phyloP scores from a whole-genome alignment of 1,140 invertebrate genomes.

The Neotoxoptera formosana region DNA sequence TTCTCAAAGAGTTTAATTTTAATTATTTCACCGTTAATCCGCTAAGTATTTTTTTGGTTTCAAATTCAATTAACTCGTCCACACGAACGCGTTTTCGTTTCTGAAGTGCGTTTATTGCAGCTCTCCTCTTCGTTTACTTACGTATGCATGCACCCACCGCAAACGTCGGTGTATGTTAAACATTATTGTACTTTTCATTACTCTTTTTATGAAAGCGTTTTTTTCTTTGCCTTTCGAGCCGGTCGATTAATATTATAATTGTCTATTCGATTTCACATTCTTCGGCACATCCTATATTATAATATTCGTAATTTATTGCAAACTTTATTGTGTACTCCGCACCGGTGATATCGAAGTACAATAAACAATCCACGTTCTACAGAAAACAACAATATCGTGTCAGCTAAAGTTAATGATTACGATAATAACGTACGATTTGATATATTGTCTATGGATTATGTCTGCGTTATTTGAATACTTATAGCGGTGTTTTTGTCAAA shows the following conservation, averaged over 20 bases:
- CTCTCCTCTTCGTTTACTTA: not conserved
- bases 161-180: not conserved
- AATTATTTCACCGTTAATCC: not conserved
- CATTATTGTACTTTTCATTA: not conserved
- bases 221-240: not conserved
- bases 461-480: constrained; percentile 1
- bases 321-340: not conserved
- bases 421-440: not conserved
- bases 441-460: not conserved
- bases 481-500: not conserved
- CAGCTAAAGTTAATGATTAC: not conserved
- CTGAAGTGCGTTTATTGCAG: not conserved
- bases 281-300: not conserved
- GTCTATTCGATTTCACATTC: constrained; percentile 3
- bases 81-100: not conserved
- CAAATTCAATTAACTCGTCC: not conserved
- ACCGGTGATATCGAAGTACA: not conserved
- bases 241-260: constrained; percentile 2
- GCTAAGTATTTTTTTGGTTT: not conserved
- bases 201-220: not conserved
- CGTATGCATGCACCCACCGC: not conserved
- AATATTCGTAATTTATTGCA: constrained; percentile 1
- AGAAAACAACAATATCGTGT: constrained; percentile 1
- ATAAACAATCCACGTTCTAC: not conserved
- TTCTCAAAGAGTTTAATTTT: not conserved